Base-by-base conservation (phyloP, 2,113 vertebrate species). In the Syngnathoides biaculeatus region DNA sequence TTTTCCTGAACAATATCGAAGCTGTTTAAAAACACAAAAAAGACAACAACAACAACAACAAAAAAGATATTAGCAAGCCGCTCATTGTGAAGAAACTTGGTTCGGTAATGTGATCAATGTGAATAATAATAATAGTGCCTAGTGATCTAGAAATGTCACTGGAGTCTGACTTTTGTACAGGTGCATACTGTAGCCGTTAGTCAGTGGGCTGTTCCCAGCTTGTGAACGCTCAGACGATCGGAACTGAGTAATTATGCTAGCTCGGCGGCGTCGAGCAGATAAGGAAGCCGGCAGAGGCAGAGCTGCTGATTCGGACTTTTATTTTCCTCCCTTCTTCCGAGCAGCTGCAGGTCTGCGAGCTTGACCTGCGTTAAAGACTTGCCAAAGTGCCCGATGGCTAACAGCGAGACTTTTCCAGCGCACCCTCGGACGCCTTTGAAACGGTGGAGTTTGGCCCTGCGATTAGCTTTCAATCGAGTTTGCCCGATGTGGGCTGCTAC, bases 341-440 rank as follows among this genome's bases (percentile, higher is more conserved):
- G 80, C 84, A 84, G 76, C 86, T 89, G 79, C 78, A 82, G 73
- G 70, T 86, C 80, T 85, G 68, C 78, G 86, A 24, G 40, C 77
- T 70, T 90, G 87, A 90, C 88, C 85, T 84, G 87, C 81, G 88
- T 90, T 87, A 89, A 62, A 90, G 87, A 87, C 88, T 82, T 91
- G 77, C 86, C 79, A 84, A 86, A 79, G 61, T 78, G 84, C 71
- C 75, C 80, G 86, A 81, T 57, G 69, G 71, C 78, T 92, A 87
- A 89, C 86, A 78, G 83, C 87, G 72, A 65, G 57, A 48, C 77
- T 69, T 82, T 84, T 85, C 64, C 26, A 70, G 79, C 81, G 69
- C 82, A 84, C 89, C 82, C 83, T 90, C 82, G 89, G 88, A 90
- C 82, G 86, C 85, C 74, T 74, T 82, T 84, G 86, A 84, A 84